Conservation (phyloP, 2,797 vertebrate genomes). For the Telmatherina bonti region DNA sequence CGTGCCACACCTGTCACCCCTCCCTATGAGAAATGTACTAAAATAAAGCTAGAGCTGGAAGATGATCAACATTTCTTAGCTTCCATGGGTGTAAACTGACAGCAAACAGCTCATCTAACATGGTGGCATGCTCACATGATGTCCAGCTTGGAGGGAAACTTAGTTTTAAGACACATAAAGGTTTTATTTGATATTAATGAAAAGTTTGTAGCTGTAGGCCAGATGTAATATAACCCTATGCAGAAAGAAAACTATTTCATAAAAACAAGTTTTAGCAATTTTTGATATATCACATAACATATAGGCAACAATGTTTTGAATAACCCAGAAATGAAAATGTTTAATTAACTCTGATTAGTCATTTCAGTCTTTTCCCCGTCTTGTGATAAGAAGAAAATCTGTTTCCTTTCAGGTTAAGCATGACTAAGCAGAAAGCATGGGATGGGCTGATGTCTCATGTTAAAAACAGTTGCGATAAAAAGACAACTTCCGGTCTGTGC, state of each 20-base stretch:
- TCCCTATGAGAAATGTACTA: slow-evolving; percentile 56
- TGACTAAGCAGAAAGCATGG: slow-evolving; percentile 75
- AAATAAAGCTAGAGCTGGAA: slow-evolving; percentile 69
- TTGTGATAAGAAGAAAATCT: not conserved
- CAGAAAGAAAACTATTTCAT: not conserved
- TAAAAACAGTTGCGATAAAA: not conserved
- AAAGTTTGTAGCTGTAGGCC: not conserved
- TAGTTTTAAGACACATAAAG: not conserved
- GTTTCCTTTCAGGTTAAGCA: slow-evolving; percentile 42
- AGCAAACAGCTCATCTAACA: slow-evolving; percentile 37
- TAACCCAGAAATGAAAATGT: not conserved
- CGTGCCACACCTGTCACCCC: slow-evolving; percentile 68
- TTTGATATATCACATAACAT: not conserved
- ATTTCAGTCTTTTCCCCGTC: not conserved
- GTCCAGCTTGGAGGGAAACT: slow-evolving; percentile 28
- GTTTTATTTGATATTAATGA: not conserved
- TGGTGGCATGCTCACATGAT: slow-evolving; percentile 18
- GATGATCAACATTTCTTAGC: slow-evolving; percentile 49
- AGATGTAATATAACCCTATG: not conserved
- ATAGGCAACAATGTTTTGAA: not conserved
- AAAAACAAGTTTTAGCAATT: not conserved
- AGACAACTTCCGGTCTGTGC: not conserved
- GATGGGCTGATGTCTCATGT: slow-evolving; percentile 29
- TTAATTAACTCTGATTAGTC: not conserved
- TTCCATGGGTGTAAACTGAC: slow-evolving; percentile 21